Evolutionary conservation across 2,797 vertebrate genomes (phyloP), one percentile per base, ranked within the genome.

Genomic region (Sebastes kiyomatsui): DNA sequence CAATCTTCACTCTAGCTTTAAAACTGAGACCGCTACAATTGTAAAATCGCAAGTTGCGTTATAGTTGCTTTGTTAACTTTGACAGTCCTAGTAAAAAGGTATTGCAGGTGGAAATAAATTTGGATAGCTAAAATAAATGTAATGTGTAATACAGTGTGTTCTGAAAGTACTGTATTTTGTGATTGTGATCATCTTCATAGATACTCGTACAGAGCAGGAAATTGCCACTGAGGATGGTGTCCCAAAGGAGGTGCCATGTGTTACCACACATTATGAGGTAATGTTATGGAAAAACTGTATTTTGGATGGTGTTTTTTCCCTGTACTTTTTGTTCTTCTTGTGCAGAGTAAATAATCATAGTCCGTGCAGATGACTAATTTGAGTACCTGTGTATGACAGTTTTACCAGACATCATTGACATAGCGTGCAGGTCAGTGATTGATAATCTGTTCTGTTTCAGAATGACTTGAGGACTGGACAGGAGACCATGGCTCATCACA

Each of bases 381-480:
- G 14, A 65, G 4, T 25, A 32, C 11, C 7, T 14, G 49, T 32
- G 16, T 28, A 27, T 64, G 20, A 30, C 8, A 5, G 61, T 22
- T 49, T 35, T 22, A 22, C 5, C 56, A 8, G 25, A 61, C 35
- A 13, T 32, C 11, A 55, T 14, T 69, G 23, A 46, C 25, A 22
- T 18, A 18, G 46, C 58, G 7, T 72, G 38, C 22, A 28, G 11
- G 6, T 67, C 46, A 80, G 13, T 69, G 38, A 74, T 59, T 59
- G 30, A 38, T 55, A 4, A 35, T 66, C 13, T 72, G 7, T 20
- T 66, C 16, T 72, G 5, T 20, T 89, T 52, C 11, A 91, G 89
- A 67, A 27, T 69, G 62, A 82, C 52, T 28, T 16, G 3, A 33
- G 33, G 46, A n/a, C 55, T 18, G 78, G 78, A 42, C 81, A 58